Percentiles rank a stretch among this genome's conserved stretches.
Conservation (phyloP, 2,113 vertebrate genomes). For the Piliocolobus tephrosceles region DNA sequence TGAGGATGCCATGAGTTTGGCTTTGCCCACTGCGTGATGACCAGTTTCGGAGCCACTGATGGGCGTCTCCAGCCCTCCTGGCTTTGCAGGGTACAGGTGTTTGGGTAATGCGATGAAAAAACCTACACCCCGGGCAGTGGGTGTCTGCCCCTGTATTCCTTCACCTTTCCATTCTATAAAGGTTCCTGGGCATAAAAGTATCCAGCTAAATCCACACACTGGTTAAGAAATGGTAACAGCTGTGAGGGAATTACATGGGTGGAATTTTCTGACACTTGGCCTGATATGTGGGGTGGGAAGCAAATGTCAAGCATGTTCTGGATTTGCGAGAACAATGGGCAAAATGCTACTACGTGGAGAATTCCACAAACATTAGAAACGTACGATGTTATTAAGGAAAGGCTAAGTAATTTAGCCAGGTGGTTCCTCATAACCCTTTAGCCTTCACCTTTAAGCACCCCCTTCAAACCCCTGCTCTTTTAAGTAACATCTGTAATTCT, state of each 20-base stretch:
- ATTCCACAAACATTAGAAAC: not conserved
- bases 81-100: not conserved
- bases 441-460: not conserved
- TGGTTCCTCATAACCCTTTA: not conserved
- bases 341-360: not conserved
- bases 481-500: not conserved
- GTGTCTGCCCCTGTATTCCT: not conserved
- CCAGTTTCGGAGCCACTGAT: not conserved
- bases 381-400: not conserved
- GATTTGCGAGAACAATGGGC: not conserved
- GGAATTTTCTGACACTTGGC: constrained; percentile 17
- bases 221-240: not conserved
- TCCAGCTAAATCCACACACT: not conserved
- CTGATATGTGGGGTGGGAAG: not conserved
- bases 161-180: not conserved
- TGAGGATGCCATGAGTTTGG: not conserved
- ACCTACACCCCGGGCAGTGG: not conserved
- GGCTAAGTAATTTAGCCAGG: not conserved
- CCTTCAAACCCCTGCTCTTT: not conserved
- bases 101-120: not conserved
- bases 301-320: constrained; percentile 45
- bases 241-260: not conserved
- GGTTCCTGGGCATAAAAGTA: not conserved
- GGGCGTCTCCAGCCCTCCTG: not conserved
- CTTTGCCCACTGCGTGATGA: not conserved